phyloP scores from a whole-genome alignment of 2,797 vertebrate genomes.

The Pangasius krempfi region DNA sequence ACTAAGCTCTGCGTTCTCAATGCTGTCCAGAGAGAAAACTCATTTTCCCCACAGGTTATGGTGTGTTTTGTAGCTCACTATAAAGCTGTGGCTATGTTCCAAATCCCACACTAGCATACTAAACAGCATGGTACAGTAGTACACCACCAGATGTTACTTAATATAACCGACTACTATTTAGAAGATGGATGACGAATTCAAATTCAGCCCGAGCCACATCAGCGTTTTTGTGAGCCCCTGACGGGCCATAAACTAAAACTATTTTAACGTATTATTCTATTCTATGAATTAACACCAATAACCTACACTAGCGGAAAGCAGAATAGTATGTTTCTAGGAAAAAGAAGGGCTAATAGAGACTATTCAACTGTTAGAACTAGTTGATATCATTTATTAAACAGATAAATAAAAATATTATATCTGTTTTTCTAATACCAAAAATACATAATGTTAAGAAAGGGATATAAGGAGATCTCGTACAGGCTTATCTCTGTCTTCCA shows the following conservation, averaged over 20 bases:
- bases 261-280: neutral
- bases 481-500: neutral
- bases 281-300: neutral
- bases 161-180: neutral
- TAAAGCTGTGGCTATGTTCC: conserved; percentile 4
- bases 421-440: neutral
- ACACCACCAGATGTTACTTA: conserved; percentile 13
- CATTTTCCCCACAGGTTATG: neutral
- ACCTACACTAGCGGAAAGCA: too few species aligned
- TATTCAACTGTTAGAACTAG: neutral
- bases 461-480: neutral
- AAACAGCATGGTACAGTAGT: neutral
- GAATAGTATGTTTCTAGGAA: neutral
- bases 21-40: neutral
- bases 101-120: conserved; percentile 1
- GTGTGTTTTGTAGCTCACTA: neutral
- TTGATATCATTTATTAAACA: neutral
- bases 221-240: neutral
- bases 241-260: neutral
- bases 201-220: neutral
- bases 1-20: neutral
- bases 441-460: neutral
- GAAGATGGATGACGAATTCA: neutral
- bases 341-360: neutral
- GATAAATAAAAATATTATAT: neutral